Conservation (phyloP, 2,888 invertebrate species). For the Ophion ellenae region DNA sequence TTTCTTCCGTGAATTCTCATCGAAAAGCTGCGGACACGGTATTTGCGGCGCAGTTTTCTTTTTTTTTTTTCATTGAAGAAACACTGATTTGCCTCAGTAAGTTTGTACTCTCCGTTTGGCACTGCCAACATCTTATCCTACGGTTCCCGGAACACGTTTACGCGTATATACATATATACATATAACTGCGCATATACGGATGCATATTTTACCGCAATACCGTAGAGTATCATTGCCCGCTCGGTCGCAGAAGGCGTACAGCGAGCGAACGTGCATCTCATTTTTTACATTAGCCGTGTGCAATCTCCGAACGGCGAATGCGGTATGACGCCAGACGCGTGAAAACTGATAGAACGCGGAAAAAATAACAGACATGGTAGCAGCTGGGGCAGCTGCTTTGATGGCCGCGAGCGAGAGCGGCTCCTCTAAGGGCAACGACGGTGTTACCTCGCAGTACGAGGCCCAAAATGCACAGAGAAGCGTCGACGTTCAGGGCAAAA, state of each 20-base stretch:
- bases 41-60: neutral
- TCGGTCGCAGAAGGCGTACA: neutral
- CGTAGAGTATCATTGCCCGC: conserved; percentile 1
- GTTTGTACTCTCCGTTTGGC: conserved; percentile 27
- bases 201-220: conserved; percentile 22
- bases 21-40: neutral
- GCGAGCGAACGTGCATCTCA: neutral
- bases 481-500: conserved; percentile 66
- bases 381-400: conserved; percentile 76
- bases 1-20: neutral
- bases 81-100: neutral
- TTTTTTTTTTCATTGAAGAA: neutral
- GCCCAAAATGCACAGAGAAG: conserved; percentile 69
- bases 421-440: conserved; percentile 73
- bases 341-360: neutral
- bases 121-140: conserved; percentile 14
- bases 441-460: conserved; percentile 67
- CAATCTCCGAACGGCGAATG: neutral
- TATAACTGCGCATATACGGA: neutral
- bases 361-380: conserved; percentile 75
- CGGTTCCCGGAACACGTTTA: neutral
- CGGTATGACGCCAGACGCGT: neutral
- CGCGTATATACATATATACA: neutral
- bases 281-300: neutral
- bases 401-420: conserved; percentile 77